These are phyloP conservation scores for Halcyon chelicuti DNA, from an alignment of 2,797 vertebrate species.

Conservation along the genomic window DNA sequence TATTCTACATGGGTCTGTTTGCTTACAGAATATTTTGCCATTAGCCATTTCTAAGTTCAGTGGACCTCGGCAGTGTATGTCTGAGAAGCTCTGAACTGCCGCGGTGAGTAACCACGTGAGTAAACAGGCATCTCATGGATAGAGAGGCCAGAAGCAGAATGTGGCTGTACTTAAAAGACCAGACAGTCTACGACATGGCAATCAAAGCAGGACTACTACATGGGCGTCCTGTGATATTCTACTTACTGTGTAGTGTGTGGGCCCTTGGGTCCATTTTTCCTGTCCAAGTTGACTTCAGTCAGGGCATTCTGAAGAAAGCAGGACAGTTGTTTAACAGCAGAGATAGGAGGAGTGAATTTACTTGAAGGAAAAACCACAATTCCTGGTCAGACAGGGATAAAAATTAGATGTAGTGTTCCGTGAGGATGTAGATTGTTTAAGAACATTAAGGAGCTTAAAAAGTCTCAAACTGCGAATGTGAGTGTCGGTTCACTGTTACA, in stretches of 20 bases:
- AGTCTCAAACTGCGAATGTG: background rate
- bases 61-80: background rate
- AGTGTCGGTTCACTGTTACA: background rate
- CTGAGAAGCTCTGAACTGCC: background rate
- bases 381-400: background rate
- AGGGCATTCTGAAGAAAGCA: background rate
- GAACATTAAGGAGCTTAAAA: background rate
- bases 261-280: background rate
- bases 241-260: background rate
- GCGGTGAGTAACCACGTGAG: background rate
- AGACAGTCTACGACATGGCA: background rate
- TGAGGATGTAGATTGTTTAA: background rate
- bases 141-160: background rate
- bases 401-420: background rate
- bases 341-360: background rate
- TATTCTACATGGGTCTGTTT: background rate
- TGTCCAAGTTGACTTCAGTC: background rate
- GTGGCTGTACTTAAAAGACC: background rate
- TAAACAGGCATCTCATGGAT: background rate
- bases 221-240: background rate
- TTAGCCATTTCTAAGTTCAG: background rate
- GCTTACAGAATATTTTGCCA: background rate
- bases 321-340: background rate
- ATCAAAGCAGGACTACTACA: rapidly evolving
- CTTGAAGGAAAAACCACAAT: background rate